Evolutionary conservation across 2,888 invertebrate genomes (phyloP).

Genomic region (Papilio demoleus): DNA sequence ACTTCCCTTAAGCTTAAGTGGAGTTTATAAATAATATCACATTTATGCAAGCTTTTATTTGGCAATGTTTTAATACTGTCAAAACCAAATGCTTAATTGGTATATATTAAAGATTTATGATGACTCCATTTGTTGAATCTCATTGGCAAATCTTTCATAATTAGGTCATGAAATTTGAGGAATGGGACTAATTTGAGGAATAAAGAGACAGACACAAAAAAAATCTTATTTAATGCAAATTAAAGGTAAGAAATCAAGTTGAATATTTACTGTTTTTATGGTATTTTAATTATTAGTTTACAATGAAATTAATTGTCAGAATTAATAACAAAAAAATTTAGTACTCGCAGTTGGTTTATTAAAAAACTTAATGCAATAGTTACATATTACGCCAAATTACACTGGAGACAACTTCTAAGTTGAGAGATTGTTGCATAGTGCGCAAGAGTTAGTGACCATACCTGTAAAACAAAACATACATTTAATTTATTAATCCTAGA

Average conservation of each 20-base stretch:
- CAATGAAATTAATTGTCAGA: conserved; percentile 56
- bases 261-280: conserved; percentile 66
- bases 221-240: conserved; percentile 48
- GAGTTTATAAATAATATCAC: too few relatives aligned
- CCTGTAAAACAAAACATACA: conserved; percentile 62
- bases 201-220: conserved; percentile 18
- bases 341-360: conserved; percentile 68
- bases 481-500: too few relatives aligned
- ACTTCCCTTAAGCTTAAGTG: too few relatives aligned
- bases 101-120: background rate
- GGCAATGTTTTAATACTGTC: background rate
- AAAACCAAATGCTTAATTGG: too few relatives aligned
- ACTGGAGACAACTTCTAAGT: conserved; percentile 33
- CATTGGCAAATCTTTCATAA: background rate
- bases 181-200: background rate
- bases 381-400: conserved; percentile 41
- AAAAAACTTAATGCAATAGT: conserved; percentile 64
- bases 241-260: conserved; percentile 56
- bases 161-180: background rate
- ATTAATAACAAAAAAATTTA: conserved; percentile 69
- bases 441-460: conserved; percentile 75
- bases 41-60: background rate
- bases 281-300: conserved; percentile 52
- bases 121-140: background rate
- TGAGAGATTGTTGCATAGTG: conserved; percentile 20